Evolutionary conservation across 2,888 invertebrate genomes (phyloP), one percentile per base, ranked within the genome.

Genomic region (Andrena marginata): DNA sequence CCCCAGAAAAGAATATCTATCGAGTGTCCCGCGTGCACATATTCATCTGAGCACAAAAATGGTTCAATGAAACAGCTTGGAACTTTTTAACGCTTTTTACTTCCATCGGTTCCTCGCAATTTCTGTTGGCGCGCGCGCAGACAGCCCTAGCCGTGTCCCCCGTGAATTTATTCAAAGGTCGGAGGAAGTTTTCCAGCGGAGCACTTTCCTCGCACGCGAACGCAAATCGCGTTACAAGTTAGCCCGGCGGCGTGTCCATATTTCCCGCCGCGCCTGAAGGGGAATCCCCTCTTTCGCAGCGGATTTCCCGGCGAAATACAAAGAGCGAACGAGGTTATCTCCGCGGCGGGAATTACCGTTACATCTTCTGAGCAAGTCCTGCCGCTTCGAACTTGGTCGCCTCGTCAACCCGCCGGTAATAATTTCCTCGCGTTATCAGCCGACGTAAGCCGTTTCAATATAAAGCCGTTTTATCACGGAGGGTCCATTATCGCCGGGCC

Each of bases 401-500:
- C 87, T 85, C 81, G 88, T 87, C 86, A 86, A 85, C 80, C 56
- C 68, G 42, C 54, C 72, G 77, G 74, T 90, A 89, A 91, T 89
- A 91, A 87, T 90, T 90, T 89, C 82, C 84, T 85, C 77, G 80
- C 70, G 74, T 48, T 23, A 59, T 63, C 70, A 74, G 76, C 79
- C 82, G 85, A 87, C 88, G 89, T 86, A 85, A 90, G 90, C 88
- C 89, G 87, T 90, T 90, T 87, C 88, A 82, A 82, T 89, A 89
- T 89, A 89, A 86, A 89, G 85, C 87, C 86, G 89, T 91, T 93
- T 93, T 92, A 93, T 93, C 91, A 91, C 91, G 86, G 85, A 90
- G 92, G 91, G 90, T 91, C 93, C 92, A 93, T 93, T 93, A 93
- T 92, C 92, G 82, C 86, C 77, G 77, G 23, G 77, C 67, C 51